Base-by-base conservation (phyloP, 2,797 vertebrate genomes). In the Silurus lanzhouensis region DNA sequence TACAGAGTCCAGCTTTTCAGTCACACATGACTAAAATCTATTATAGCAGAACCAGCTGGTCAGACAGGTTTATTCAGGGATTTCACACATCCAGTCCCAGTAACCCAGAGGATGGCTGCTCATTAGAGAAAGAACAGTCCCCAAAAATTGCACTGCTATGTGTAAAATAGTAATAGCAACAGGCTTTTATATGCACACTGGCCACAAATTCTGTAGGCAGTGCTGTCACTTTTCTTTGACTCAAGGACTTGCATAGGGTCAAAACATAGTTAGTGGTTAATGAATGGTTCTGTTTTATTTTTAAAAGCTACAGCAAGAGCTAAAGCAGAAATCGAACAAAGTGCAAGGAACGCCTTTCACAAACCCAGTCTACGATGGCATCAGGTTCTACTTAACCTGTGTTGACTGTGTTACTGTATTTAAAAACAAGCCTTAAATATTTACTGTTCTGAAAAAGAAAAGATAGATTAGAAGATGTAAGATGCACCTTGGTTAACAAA, bases 1-100 rank as follows among this genome's bases (percentile, higher is more conserved):
- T 60, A 72, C 60, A 81, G 46, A 74, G 60, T 58, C 27, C 2
- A 85, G 70, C 70, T 75, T 63, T 68, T 83, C 72, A 52, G 72
- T 86, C 81, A 63, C 71, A 70, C 31, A 66, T 74, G 25, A 44
- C 52, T 80, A 38, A 81, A 79, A 71, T 80, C 68, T 74, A 85
- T 79, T 44, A 84, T 48, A 82, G 82, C 66, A 77, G 64, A 85
- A 79, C 82, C 58, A 22, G 75, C 68, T 48, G 15, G 31, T 60
- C 57, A 3, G 55, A 19, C 27, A 44, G 48, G 27, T 86, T 86
- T 77, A 61, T 46, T 67, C 27, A 48, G 52, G 61, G 72, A 9
- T 77, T 66, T 61, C 44, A 74, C 46, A 38, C n/a, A 27, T 70
- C 57, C 15, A 7, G 27, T 46, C 9, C 25, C 31, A 78, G 27